A percentile compares a stretch with the other conserved stretches of the same genome.
Evolutionary conservation across 2,888 invertebrate species (phyloP).

Genomic region (Acleris literana): DNA sequence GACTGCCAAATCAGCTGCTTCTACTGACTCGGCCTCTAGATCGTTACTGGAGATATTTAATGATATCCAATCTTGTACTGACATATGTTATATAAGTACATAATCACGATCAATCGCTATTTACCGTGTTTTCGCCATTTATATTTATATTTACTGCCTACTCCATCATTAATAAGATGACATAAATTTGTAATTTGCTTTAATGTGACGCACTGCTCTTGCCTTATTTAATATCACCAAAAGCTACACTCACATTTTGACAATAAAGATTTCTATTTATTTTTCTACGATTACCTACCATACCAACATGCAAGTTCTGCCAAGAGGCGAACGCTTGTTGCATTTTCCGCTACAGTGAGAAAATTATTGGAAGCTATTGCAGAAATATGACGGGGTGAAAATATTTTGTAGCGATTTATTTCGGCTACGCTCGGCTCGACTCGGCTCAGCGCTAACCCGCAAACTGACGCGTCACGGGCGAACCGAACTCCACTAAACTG

Average conservation of each 20-base stretch:
- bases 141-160: no score
- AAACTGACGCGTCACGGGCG: slow-evolving; percentile 49
- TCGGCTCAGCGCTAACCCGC: slow-evolving; percentile 46
- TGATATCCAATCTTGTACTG: background rate
- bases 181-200: no score
- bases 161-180: no score
- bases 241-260: no score
- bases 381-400: slow-evolving; percentile 32
- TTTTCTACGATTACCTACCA: no score
- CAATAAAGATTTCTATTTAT: no score
- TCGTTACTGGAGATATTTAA: slow-evolving; percentile 3
- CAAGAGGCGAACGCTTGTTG: slow-evolving; percentile 40
- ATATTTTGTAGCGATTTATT: slow-evolving; percentile 36
- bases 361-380: slow-evolving; percentile 37
- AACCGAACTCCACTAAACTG: slow-evolving; percentile 52
- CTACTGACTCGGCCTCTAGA: background rate
- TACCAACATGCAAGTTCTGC: slow-evolving; percentile 12
- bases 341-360: slow-evolving; percentile 32
- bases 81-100: background rate
- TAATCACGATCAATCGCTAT: background rate
- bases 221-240: no score
- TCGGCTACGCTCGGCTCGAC: slow-evolving; percentile 36
- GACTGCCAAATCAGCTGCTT: slow-evolving; percentile 1
- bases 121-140: no score
- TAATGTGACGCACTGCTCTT: no score